Evolutionary conservation across 2,797 vertebrate genomes (phyloP), one percentile per base, ranked within the genome.

Genomic region (Morelia viridis): DNA sequence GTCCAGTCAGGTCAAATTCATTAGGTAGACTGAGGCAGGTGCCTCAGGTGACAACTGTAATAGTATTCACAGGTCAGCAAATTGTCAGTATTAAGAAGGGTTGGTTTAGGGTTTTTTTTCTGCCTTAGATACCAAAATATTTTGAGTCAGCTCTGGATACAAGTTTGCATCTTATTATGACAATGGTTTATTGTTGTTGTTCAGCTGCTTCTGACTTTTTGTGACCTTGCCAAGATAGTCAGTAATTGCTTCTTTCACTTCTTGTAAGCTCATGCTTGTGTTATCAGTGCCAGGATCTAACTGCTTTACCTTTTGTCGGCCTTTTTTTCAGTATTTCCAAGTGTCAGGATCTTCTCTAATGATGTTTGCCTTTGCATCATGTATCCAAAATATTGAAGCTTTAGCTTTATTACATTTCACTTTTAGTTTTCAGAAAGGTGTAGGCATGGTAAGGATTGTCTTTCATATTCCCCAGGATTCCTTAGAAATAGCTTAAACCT

Each of bases 401-500:
- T 62, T 22, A 83, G 35, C 12, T 89, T 57, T 12, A 76, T n/a
- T 31, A 56, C 24, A 31, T 24, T 85, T 57, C 53, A 86, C 85
- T 56, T 31, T 88, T 0, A 0, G 0, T 91, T 95, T 89, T 95
- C 35, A 71, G 50, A 71, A 10, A 56, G 26, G 0, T 71, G 26
- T 3, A n/a, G 46, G 62, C 50, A 58, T 9, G 90, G n/a, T 92
- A 94, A 89, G 50, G n/a, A 0, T 88, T 90, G 85, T 28, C 3
- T 90, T 96, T 94, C 87, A 41, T 0, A 0, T 91, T 94, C 17
- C 2, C 1, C 0, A 0, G 7, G 87, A 0, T 68, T 93, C 35
- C 90, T 94, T 94, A 92, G 62, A 86, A 88, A 35, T 41, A 89
- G 2, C 93, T 87, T 86, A 93, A 94, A 46, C 71, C 90, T 6